These are phyloP conservation scores for Cephus cinctus DNA, from an alignment of 1,140 invertebrate species.

Conservation along the genomic window DNA sequence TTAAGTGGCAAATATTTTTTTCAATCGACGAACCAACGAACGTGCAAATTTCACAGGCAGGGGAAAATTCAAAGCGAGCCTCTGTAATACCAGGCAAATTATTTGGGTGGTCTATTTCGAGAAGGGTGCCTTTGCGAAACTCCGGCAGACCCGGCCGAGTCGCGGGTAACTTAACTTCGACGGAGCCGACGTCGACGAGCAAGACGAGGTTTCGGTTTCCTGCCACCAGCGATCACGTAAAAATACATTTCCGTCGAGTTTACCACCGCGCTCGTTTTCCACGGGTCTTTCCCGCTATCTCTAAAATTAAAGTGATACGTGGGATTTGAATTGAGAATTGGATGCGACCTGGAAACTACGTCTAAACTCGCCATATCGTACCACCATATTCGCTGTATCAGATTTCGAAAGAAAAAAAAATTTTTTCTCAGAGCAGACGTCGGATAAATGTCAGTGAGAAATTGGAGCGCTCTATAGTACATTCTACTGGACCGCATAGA, in stretches of 20 bases:
- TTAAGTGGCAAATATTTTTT: too few species aligned
- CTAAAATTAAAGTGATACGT: too few species aligned
- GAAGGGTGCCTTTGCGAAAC: slow-evolving; percentile 58
- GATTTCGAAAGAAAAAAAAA: too few species aligned
- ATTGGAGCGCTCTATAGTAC: too few species aligned
- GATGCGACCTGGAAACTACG: too few species aligned
- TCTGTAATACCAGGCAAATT: slow-evolving; percentile 56
- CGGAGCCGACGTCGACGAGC: neutral
- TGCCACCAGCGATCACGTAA: slow-evolving; percentile 26
- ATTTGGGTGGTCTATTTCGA: slow-evolving; percentile 58
- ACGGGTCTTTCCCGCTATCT: neutral
- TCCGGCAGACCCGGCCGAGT: slow-evolving; percentile 38
- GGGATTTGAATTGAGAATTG: too few species aligned
- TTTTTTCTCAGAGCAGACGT: too few species aligned
- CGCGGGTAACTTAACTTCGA: slow-evolving; percentile 25
- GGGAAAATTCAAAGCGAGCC: slow-evolving; percentile 23
- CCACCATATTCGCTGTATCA: too few species aligned
- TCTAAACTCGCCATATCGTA: too few species aligned
- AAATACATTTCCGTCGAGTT: slow-evolving; percentile 37
- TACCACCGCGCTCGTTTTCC: slow-evolving; percentile 21
- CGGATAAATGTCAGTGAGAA: too few species aligned
- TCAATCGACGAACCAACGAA: too few species aligned
- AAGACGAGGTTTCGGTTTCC: slow-evolving; percentile 33
- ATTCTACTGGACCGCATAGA: too few species aligned
- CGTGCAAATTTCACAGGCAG: neutral